A percentile compares a stretch with the other conserved stretches of the same genome.
Evolutionary conservation across 2,888 invertebrate genomes (phyloP).

Genomic region (Taphrorychus bicolor): DNA sequence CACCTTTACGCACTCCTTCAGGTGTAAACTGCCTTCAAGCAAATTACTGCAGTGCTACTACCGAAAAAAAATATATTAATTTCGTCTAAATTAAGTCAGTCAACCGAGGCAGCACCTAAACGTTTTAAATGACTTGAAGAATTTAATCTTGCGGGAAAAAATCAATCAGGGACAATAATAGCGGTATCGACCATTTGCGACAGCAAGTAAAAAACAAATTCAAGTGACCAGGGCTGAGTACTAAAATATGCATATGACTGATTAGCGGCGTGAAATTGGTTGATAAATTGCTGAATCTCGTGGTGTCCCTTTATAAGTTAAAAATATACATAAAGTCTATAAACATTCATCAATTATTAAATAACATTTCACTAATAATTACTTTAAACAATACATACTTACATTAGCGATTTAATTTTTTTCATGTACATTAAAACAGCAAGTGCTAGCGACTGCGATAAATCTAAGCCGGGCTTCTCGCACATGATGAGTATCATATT

Average conservation of each 20-base stretch:
- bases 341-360: conserved; percentile 31
- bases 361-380: conserved; percentile 35
- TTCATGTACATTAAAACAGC: conserved; percentile 39
- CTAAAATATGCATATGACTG: too few species aligned
- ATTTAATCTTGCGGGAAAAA: neutral
- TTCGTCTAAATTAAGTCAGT: too few species aligned
- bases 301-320: conserved; percentile 15
- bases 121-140: too few species aligned
- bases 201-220: too few species aligned
- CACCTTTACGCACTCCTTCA: too few species aligned
- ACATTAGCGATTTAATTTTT: conserved; percentile 18
- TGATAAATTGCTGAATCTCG: neutral
- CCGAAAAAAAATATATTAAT: too few species aligned
- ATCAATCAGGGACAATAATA: neutral
- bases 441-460: conserved; percentile 25
- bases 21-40: too few species aligned
- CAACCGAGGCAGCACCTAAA: too few species aligned
- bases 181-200: too few species aligned
- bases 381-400: conserved; percentile 36
- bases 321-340: too few species aligned
- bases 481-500: conserved; percentile 58
- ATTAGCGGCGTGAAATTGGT: neutral
- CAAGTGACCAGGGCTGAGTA: too few species aligned
- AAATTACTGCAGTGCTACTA: too few species aligned
- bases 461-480: conserved; percentile 51